phyloP scores from a whole-genome alignment of 2,888 invertebrate genomes.

The Ochlodes sylvanus region DNA sequence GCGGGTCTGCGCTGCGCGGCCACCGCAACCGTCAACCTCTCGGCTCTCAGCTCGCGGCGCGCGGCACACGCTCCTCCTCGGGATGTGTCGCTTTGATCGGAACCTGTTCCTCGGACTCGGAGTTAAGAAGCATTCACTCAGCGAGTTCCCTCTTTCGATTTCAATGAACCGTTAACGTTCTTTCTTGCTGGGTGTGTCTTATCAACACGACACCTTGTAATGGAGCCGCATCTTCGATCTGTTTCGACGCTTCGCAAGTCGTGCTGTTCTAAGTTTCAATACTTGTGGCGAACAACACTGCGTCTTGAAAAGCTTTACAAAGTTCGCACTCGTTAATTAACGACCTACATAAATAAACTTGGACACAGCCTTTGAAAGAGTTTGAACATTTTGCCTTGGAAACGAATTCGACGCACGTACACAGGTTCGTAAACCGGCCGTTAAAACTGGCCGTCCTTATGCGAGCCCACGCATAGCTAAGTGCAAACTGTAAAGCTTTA shows the following conservation, averaged over 20 bases:
- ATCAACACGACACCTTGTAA: conserved; percentile 69
- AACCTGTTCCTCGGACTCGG: conserved; percentile 72
- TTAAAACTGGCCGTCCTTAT: conserved; percentile 64
- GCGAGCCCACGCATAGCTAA: conserved; percentile 64
- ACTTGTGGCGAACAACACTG: conserved; percentile 7
- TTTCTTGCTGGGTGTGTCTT: conserved; percentile 68
- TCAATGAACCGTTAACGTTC: conserved; percentile 83
- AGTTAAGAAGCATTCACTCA: conserved; percentile 64
- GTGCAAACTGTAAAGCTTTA: conserved; percentile 45
- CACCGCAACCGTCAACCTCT: conserved; percentile 54
- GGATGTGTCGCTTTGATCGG: conserved; percentile 71
- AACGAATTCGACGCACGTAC: conserved; percentile 61
- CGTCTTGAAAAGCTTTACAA: conserved; percentile 30
- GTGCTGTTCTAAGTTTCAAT: conserved; percentile 10
- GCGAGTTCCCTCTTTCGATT: conserved; percentile 73
- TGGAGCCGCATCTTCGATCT: conserved; percentile 53
- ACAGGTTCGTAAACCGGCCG: conserved; percentile 51
- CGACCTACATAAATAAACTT: conserved; percentile 35
- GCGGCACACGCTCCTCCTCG: conserved; percentile 57
- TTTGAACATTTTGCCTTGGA: conserved; percentile 52
- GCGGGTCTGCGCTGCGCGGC: conserved; percentile 45
- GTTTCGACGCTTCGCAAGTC: conserved; percentile 36
- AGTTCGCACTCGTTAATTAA: conserved; percentile 24
- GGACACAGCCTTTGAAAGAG: conserved; percentile 25
- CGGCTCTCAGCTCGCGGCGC: conserved; percentile 40